Percentiles rank a stretch among this genome's conserved stretches.
These are phyloP conservation scores for Leptinotarsa undecemlineata DNA, from an alignment of 1,140 invertebrate genomes.

Conservation along the genomic window DNA sequence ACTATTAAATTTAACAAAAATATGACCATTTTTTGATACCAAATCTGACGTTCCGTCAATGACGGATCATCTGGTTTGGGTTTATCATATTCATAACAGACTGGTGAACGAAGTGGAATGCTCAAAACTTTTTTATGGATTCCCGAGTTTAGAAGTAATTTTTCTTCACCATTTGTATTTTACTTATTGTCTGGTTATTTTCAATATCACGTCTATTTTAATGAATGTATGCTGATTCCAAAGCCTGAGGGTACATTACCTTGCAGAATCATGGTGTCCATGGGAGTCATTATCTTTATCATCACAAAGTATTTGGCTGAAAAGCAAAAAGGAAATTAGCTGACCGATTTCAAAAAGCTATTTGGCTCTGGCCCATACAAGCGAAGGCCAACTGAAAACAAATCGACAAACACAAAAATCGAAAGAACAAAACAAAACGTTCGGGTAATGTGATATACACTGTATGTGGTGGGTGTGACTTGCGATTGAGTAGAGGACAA, in stretches of 20 bases:
- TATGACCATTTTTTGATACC: too few relatives aligned
- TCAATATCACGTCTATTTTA: background rate
- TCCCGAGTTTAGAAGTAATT: too few relatives aligned
- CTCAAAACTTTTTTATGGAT: too few relatives aligned
- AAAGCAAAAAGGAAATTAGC: constrained; percentile 47
- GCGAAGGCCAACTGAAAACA: constrained; percentile 21
- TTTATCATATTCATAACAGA: too few relatives aligned
- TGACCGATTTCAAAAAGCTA: background rate
- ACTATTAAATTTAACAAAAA: too few relatives aligned
- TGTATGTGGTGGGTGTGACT: constrained; percentile 37
- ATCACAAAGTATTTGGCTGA: constrained; percentile 68
- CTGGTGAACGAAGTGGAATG: too few relatives aligned
- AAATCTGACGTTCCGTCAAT: too few relatives aligned
- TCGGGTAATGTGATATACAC: constrained; percentile 36
- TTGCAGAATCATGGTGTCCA: constrained; percentile 61
- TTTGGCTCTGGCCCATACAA: constrained; percentile 18
- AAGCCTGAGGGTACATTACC: constrained; percentile 54
- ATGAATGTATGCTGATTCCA: background rate
- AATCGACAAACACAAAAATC: constrained; percentile 9
- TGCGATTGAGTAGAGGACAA: constrained; percentile 23
- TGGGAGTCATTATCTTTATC: constrained; percentile 63
- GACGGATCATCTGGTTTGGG: too few relatives aligned
- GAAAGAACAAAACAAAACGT: constrained; percentile 35
- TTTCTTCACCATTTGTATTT: too few relatives aligned
- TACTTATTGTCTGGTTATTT: too few relatives aligned